These are phyloP conservation scores for Drosophila subquinaria DNA, from an alignment of 2,888 invertebrate genomes.

Conservation along the genomic window DNA sequence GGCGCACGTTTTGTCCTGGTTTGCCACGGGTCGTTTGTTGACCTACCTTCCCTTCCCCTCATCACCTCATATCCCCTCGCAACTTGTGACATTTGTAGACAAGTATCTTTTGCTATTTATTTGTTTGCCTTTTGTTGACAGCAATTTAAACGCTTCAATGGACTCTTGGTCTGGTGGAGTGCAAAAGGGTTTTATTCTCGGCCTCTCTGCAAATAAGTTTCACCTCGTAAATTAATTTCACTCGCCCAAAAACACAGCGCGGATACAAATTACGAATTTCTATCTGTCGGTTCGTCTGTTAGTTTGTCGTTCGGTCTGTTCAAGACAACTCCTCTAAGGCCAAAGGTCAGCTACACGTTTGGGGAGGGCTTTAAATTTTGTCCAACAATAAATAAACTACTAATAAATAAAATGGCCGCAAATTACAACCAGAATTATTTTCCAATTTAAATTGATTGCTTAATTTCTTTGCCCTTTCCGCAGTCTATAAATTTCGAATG, in stretches of 20 bases:
- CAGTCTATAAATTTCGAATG: constrained; percentile 14
- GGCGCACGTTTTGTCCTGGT: constrained; percentile 66
- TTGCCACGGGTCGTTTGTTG: constrained; percentile 68
- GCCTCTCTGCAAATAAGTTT: constrained; percentile 70
- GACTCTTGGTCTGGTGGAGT: constrained; percentile 53
- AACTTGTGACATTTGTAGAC: constrained; percentile 59
- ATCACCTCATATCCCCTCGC: constrained; percentile 2
- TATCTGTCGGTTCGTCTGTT: not conserved
- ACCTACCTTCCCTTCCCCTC: not conserved
- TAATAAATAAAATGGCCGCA: constrained; percentile 31
- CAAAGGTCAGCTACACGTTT: constrained; percentile 38
- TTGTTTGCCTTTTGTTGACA: constrained; percentile 81
- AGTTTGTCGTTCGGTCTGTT: constrained; percentile 2
- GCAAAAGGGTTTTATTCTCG: constrained; percentile 69
- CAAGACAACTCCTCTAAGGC: constrained; percentile 13
- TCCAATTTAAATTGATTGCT: constrained; percentile 52
- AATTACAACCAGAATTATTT: constrained; percentile 42
- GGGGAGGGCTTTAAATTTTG: constrained; percentile 22
- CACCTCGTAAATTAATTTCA: constrained; percentile 78
- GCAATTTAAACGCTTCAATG: constrained; percentile 81
- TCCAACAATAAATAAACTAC: constrained; percentile 26
- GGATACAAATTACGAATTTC: constrained; percentile 64
- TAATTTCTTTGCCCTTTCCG: constrained; percentile 17
- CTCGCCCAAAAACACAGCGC: constrained; percentile 49
- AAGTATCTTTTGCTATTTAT: constrained; percentile 73